Base-by-base conservation (phyloP, 2,113 vertebrate genomes). In the Hystrix brachyura region DNA sequence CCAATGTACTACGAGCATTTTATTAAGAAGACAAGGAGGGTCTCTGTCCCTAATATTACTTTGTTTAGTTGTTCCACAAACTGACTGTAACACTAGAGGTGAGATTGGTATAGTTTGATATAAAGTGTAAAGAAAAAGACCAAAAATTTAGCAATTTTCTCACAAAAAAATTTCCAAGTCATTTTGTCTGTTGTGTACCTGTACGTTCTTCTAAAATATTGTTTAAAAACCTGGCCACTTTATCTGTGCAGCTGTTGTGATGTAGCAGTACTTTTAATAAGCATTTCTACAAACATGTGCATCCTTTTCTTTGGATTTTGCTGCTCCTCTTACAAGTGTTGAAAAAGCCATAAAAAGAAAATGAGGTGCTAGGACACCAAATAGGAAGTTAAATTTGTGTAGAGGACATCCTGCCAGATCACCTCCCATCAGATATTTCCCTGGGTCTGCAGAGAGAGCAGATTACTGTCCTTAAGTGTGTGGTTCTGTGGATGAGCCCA, bases 81-180 rank as follows among this genome's bases (percentile, higher is more conserved):
- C 76, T 97, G 93, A 97, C 72, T 91, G 53, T 97, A 95, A 96
- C 57, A 79, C 51, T 80, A 96, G 91, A 46, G 98, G 90, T 95
- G 83, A 95, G 43, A 18, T 60, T 53, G 57, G 21, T 18, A 92
- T 1, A 80, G 53, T 64, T 96, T 92, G 78, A 88, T n/a, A 82
- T 91, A 83, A 62, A 88, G 1, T 53, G n/a, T 83, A 92, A 34
- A 96, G 87, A 90, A 98, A 96, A 95, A 60, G 86, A 95, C 48
- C 81, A 97, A 83, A 97, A 27, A 8, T 25, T 76, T 59, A 80
- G 57, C 23, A 53, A 76, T 64, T 67, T 91, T 27, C 0, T 62
- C 57, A 89, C 13, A 97, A 95, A 96, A 72, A 43, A 74, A 94
- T 13, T 72, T 95, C 32, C 53, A 87, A 84, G 79, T 84, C 5